These are phyloP conservation scores for Cettia cetti DNA, from an alignment of 2,113 vertebrate genomes.

Conservation along the genomic window DNA sequence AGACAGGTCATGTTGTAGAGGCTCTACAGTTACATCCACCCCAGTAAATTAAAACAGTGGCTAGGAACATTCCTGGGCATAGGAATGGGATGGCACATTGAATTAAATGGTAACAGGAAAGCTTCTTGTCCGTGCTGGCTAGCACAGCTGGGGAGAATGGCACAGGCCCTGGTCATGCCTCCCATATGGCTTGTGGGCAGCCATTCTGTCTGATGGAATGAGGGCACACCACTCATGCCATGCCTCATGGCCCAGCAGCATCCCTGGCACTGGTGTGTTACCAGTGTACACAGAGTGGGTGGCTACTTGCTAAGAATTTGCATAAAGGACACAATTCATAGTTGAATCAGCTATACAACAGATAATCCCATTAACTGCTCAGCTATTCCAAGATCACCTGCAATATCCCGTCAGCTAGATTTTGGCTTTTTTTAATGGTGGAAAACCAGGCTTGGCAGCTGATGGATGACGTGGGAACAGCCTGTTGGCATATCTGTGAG, in stretches of 20 bases:
- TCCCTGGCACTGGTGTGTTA: neutral
- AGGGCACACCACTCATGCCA: neutral
- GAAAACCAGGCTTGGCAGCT: neutral
- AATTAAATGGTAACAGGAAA: neutral
- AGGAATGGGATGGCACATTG: neutral
- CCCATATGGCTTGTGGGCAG: neutral
- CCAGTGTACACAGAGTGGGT: rapidly evolving
- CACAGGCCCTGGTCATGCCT: neutral
- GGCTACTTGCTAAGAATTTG: neutral
- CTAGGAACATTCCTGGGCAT: neutral
- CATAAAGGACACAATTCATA: rapidly evolving
- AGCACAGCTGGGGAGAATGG: neutral
- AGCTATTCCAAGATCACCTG: neutral
- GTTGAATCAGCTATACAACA: neutral
- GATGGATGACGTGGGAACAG: neutral
- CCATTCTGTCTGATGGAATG: neutral
- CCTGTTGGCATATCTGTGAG: neutral
- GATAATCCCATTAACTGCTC: neutral
- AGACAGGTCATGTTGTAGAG: neutral
- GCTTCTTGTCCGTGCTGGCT: neutral
- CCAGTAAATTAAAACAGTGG: neutral
- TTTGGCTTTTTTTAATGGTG: neutral
- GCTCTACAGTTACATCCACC: neutral
- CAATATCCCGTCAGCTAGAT: neutral
- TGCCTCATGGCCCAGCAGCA: neutral